Base-by-base conservation (phyloP, 2,113 vertebrate genomes). In the Arothron firmamentum region DNA sequence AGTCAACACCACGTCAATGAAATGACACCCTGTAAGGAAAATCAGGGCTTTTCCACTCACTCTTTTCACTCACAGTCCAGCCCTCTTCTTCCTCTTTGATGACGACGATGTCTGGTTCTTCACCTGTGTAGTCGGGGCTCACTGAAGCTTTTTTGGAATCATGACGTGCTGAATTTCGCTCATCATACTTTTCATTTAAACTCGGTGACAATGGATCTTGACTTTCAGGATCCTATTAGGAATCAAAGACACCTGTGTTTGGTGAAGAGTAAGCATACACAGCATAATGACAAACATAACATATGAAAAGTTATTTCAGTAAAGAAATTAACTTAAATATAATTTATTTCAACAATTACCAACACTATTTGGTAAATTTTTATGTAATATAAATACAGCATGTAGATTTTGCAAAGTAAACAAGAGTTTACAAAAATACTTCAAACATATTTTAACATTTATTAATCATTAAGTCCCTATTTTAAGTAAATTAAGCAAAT, bases 51-150 rank as follows among this genome's bases (percentile, higher is more conserved):
- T 58, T 54, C 25, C 52, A 81, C 83, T 85, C 80, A 85, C 83
- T 9, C 57, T 79, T 81, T 56, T 83, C 83, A 72, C 60, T 79
- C 75, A 73, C 80, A 65, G 64, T 80, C 80, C 83, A 85, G 59
- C 72, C 53, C 3, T 82, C 83, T 55, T 83, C 83, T 42, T 85
- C 80, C 56, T 83, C 84, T 79, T 83, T 81, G 47, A 78, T 86
- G 69, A 81, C 62, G 0, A 81, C 76, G 57, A 81, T 78, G 16
- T 78, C 81, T 63, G 84, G 69, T 8, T 56, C 65, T 28, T 81
- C 67, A 28, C 69, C 69, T 2, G 25, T 63, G 5, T 61, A 73
- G 17, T 64, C 51, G 0, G 69, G 71, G 65, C 67, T 74, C 15
- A 1, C 11, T 14, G 31, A 31, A 43, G 51, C 41, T 70, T 64